Base-by-base conservation (phyloP, 64 coral and sea anemone genomes). In the Dendronephthya gigantea region DNA sequence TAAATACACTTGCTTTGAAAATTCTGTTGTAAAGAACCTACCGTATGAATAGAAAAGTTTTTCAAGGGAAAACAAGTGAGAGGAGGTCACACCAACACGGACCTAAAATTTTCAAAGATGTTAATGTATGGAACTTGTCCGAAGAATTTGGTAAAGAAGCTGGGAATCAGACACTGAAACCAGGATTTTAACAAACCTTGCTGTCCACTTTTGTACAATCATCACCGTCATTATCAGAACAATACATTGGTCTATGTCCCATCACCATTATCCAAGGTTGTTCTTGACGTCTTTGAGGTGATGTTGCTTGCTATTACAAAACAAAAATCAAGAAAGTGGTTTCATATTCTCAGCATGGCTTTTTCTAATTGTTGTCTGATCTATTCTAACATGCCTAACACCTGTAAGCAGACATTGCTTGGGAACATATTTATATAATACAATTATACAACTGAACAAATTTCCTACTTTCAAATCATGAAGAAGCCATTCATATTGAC, bases 181-280 rank as follows among this genome's bases (percentile, higher is more conserved):
- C 2, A 84, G 35, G 27, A 83, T 13, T 2, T 75, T 47, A 39
- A 86, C 91, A 22, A 87, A 97, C 91, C 47, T 82, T 83, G 86
- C 91, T 89, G 82, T 97, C 79, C 48, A 88, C 45, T 23, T 82
- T 84, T 9, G 82, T 89, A 38, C 94, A 97, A 28, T 97, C 91
- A 83, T 97, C 89, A 11, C 55, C 23, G 28, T 97, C 89, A 58
- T 62, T 89, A 81, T 97, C 93, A 1, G 89, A 91, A 31, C 94
- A 97, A 69, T 97, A 97, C 94, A 97, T 97, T 23, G 94, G 94
- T 58, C 87, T 88, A 58, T 97, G 94, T 52, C 89, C 94, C 94
- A 97, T 97, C 8, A 85, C 86, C 30, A 97, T 89, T 15, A 97
- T 97, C 94, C 94, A 97, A 1, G 94, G 94, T 9, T 87, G 86